Evolutionary conservation across 2,113 vertebrate species (phyloP), one percentile per base, ranked within the genome.

Genomic region (Aramus guarauna): DNA sequence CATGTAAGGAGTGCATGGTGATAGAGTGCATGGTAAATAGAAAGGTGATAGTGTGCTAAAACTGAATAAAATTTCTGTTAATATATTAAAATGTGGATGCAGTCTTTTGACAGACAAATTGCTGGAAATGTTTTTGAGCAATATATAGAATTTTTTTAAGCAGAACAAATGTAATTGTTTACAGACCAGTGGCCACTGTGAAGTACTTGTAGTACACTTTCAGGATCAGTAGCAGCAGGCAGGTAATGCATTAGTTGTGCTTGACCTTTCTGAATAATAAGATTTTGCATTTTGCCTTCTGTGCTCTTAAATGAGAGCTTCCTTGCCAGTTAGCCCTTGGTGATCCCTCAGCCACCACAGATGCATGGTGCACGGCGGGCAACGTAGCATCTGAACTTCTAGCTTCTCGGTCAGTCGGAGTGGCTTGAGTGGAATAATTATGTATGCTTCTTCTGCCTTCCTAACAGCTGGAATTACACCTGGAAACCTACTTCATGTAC

Each of bases 361-460:
- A 22, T 0, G 0, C 1, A 2, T 26, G 55, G 8, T 50, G 32
- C 47, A 23, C 1, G 1, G 43, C 0, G 6, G 59, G 26, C 83
- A 78, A 37, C 0, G 0, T 24, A 43, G n/a, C 30, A 7, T 52
- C 90, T 84, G 37, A 47, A 58, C 13, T 63, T 82, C 16, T 47
- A 62, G 26, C 23, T 73, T 63, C 85, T 77, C 2, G 2, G 29
- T 53, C 55, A 23, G 48, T 26, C 15, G 9, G 19, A 37, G 32
- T 32, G 26, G 7, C 59, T 52, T 23, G 27, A 67, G 18, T 39
- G 18, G 11, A 74, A 48, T 74, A 63, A 43, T 43, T 77, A 66
- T 17, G 0, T 22, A 2, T 41, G 11, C 78, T 80, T n/a, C 37
- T 85, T 52, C 67, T 77, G 23, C n/a, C 24, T 72, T 94, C 21